Evolutionary conservation across 1,140 invertebrate genomes (phyloP).

Genomic region (Rhyacophila brunnea): DNA sequence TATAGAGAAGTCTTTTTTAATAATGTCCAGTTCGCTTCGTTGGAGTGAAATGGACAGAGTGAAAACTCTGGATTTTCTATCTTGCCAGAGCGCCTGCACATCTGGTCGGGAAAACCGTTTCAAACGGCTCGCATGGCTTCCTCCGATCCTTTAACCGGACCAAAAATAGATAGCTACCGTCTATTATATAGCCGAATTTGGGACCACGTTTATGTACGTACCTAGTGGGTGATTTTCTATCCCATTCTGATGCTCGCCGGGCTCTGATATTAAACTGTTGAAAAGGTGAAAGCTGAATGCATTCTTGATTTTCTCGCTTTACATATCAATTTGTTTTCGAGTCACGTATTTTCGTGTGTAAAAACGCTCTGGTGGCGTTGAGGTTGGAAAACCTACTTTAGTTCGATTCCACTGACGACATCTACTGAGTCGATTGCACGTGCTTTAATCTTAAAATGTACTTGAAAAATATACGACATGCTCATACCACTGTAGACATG

Average conservation of each 20-base stretch:
- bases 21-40: constrained; percentile 13
- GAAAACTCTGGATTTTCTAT: not conserved
- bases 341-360: constrained; percentile 14
- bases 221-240: no score
- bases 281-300: constrained; percentile 8
- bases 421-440: not conserved
- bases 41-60: not conserved
- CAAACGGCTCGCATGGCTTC: constrained; percentile 7
- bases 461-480: not conserved
- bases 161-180: not conserved
- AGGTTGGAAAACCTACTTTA: not conserved
- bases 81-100: not conserved
- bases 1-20: constrained; percentile 6
- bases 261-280: constrained; percentile 8
- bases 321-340: constrained; percentile 9
- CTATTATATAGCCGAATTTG: constrained; percentile 11
- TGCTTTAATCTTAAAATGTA: not conserved
- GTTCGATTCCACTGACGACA: not conserved
- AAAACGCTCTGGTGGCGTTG: not conserved
- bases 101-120: not conserved
- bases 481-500: no score
- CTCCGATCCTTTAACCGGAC: constrained; percentile 5
- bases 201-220: not conserved
- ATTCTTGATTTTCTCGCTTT: constrained; percentile 21
- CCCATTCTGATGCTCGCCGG: not conserved